Percentiles rank a stretch among this genome's conserved stretches.
phyloP scores from a whole-genome alignment of 2,888 invertebrate species.

The Bombyx huttoni region DNA sequence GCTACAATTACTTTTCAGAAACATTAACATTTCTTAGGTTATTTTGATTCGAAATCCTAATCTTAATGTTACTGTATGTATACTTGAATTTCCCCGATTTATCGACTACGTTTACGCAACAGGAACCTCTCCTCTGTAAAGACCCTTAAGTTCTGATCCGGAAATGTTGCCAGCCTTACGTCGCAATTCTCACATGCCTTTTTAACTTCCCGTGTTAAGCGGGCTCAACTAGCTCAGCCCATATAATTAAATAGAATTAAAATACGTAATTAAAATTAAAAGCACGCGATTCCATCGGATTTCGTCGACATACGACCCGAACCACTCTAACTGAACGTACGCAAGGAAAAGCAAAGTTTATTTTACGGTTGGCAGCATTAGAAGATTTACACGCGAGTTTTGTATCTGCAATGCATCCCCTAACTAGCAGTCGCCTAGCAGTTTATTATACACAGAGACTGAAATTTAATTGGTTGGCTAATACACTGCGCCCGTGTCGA shows the following conservation, averaged over 20 bases:
- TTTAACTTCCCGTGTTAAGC: conserved; percentile 54
- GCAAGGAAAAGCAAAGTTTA: conserved; percentile 21
- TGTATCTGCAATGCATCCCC: conserved; percentile 26
- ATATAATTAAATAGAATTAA: conserved; percentile 41
- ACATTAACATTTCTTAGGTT: too few species aligned
- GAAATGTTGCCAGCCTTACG: conserved; percentile 61
- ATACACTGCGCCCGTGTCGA: conserved; percentile 47
- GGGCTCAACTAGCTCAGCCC: conserved; percentile 24
- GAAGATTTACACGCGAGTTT: conserved; percentile 19
- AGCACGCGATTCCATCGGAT: conserved; percentile 28
- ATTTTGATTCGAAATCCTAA: too few species aligned
- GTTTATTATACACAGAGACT: conserved; percentile 43
- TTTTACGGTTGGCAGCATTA: conserved; percentile 17
- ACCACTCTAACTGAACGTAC: conserved; percentile 31
- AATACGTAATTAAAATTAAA: conserved; percentile 45
- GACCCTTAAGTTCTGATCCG: conserved; percentile 50
- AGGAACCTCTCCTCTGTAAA: conserved; percentile 51
- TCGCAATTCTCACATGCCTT: conserved; percentile 67
- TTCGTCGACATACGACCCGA: conserved; percentile 11
- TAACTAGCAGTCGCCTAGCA: conserved; percentile 35
- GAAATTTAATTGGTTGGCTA: conserved; percentile 69
- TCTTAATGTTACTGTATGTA: too few species aligned
- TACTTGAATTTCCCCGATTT: conserved; percentile 4
- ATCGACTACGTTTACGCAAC: conserved; percentile 36
- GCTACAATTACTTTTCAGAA: too few species aligned